Conservation (phyloP, 2,888 invertebrate species). For the Pristionchus maxplancki region DNA sequence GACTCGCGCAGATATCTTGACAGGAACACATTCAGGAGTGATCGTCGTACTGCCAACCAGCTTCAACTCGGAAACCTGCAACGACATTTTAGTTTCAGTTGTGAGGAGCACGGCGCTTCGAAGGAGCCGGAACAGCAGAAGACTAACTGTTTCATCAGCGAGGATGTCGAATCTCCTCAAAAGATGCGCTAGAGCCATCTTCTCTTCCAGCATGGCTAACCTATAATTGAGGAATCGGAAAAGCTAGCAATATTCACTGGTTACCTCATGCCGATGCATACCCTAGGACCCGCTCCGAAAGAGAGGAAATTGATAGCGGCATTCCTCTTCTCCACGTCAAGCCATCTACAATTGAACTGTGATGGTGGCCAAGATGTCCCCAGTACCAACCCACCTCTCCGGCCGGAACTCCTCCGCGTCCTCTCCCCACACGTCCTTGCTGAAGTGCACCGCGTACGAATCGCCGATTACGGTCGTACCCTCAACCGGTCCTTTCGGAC, state of each 20-base stretch:
- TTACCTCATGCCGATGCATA: constrained; percentile 37
- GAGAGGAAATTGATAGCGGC: neutral
- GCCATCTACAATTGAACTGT: neutral
- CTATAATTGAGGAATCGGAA: too few species aligned
- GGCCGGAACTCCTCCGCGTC: constrained; percentile 72
- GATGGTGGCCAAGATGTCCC: too few species aligned
- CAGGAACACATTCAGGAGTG: neutral
- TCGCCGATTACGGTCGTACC: constrained; percentile 69
- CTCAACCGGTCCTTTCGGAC: neutral
- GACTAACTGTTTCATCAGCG: neutral
- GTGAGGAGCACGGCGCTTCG: too few species aligned
- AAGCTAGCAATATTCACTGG: too few species aligned
- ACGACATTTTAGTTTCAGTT: too few species aligned
- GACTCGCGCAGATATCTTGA: neutral
- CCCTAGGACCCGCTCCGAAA: constrained; percentile 17
- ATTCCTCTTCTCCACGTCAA: neutral
- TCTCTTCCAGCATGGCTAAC: constrained; percentile 17
- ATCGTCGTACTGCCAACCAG: neutral
- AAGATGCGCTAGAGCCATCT: constrained; percentile 24
- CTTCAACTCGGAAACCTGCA: neutral
- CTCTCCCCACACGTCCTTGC: constrained; percentile 72
- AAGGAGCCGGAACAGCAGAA: too few species aligned
- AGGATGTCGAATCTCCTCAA: constrained; percentile 14
- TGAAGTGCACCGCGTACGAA: constrained; percentile 67
- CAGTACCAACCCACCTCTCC: constrained; percentile 60